Evolutionary conservation across 2,888 invertebrate genomes (phyloP), one percentile per base, ranked within the genome.

Genomic region (Mystacides longicornis): DNA sequence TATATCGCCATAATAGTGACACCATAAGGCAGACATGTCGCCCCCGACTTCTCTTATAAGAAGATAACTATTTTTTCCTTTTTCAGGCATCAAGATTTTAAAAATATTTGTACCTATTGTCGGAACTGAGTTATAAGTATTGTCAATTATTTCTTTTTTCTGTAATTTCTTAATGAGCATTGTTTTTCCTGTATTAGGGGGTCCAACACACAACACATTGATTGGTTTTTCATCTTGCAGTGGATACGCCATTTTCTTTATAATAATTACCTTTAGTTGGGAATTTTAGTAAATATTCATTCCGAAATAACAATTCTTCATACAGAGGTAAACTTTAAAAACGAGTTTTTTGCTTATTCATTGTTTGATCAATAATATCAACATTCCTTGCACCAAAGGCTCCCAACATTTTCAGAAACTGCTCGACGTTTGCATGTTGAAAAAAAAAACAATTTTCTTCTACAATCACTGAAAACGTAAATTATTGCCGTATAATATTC

Each of bases 11-110:
- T 86, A 85, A 68, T 90, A 90, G 66, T 85, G 85, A 20, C 79
- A 80, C 91, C 91, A 92, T 51, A 91, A 74, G 2, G 89, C 85
- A 51, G 88, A 87, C 86, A 92, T 88, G 60, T 81, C 80, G 2
- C 91, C 90, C 0, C 92, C 91, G 22, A 91, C 75, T 71, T 92
- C 92, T 51, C 87, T 72, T 16, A 92, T 75, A 5, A 73, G 70
- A 2, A 82, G 67, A 54, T 76, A 73, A 65, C 77, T 74, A 65
- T 79, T 78, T 63, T 75, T 79, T 45, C 76, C 77, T 62, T 74
- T 76, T 61, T 72, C 74, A 2, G 77, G 64, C 49, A 81, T 77
- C 63, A 75, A 74, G 16, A 91, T 74, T 42, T 81, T 82, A 64
- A 83, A 86, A 57, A 91, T 81, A 68, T 89, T 87, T 1, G 88